A percentile compares a stretch with the other conserved stretches of the same genome.
Conservation (phyloP, 2,113 vertebrate genomes). For the Cavia porcellus region DNA sequence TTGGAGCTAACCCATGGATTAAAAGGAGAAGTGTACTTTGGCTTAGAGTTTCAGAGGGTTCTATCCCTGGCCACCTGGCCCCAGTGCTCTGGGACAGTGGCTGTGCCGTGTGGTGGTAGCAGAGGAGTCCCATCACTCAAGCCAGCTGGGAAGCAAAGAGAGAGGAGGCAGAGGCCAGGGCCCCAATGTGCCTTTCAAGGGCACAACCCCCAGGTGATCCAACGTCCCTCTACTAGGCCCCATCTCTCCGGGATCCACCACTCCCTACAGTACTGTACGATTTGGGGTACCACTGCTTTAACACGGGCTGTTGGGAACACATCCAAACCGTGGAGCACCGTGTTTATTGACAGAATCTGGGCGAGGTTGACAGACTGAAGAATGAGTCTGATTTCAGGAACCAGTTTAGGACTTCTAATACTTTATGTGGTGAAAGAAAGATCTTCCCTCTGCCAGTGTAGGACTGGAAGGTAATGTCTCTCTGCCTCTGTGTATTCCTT, state of each 20-base stretch:
- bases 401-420: background rate
- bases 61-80: too few species aligned
- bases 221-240: background rate
- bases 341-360: background rate
- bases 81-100: background rate
- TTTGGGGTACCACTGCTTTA: background rate
- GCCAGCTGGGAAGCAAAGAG: background rate
- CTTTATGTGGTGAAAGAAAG: background rate
- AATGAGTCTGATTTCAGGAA: background rate
- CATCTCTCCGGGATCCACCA: background rate
- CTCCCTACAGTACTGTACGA: background rate
- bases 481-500: background rate
- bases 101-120: too few species aligned
- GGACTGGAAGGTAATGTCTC: background rate
- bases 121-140: background rate
- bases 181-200: too few species aligned
- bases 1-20: background rate
- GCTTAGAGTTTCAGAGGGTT: background rate
- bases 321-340: too few species aligned
- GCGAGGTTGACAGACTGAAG: background rate
- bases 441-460: background rate
- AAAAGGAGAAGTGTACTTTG: background rate
- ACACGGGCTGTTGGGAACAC: background rate
- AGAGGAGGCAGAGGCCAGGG: background rate
- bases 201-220: fast-evolving